These are phyloP conservation scores for Portunus trituberculatus DNA, from an alignment of 1,140 invertebrate species.

Conservation along the genomic window DNA sequence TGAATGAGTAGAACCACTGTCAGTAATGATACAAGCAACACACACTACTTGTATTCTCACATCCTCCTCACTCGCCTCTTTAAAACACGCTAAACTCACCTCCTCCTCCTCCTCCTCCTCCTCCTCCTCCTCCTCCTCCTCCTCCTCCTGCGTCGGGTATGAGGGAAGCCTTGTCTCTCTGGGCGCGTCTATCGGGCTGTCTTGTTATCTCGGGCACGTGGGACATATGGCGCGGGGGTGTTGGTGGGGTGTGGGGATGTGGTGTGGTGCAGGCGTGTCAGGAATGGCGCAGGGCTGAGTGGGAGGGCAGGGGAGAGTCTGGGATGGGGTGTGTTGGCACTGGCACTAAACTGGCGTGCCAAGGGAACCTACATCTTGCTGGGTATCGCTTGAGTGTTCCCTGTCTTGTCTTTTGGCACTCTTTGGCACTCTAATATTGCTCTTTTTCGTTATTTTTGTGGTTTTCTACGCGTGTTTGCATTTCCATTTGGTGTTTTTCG, in stretches of 20 bases:
- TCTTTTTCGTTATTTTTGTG: not conserved
- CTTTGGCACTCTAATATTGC: not conserved
- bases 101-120: not conserved
- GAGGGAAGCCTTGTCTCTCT: not conserved
- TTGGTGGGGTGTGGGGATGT: not conserved
- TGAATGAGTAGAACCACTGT: not conserved
- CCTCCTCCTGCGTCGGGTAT: not conserved
- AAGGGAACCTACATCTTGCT: not conserved
- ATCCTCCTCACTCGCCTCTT: not conserved
- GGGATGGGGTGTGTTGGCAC: not conserved
- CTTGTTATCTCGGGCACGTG: not conserved
- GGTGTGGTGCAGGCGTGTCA: not conserved
- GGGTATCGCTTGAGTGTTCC: not conserved
- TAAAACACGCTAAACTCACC: not conserved
- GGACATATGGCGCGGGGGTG: not conserved
- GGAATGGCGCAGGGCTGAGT: not conserved
- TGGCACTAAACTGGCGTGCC: not conserved
- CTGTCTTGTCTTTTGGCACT: not conserved
- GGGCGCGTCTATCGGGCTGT: not conserved
- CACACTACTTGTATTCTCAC: not conserved
- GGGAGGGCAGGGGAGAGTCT: not conserved
- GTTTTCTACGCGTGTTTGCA: not conserved
- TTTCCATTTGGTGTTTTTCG: not conserved
- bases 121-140: constrained; percentile 15
- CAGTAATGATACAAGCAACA: not conserved